Conservation (phyloP, 2,797 vertebrate species). For the Coregonus suidteri region DNA sequence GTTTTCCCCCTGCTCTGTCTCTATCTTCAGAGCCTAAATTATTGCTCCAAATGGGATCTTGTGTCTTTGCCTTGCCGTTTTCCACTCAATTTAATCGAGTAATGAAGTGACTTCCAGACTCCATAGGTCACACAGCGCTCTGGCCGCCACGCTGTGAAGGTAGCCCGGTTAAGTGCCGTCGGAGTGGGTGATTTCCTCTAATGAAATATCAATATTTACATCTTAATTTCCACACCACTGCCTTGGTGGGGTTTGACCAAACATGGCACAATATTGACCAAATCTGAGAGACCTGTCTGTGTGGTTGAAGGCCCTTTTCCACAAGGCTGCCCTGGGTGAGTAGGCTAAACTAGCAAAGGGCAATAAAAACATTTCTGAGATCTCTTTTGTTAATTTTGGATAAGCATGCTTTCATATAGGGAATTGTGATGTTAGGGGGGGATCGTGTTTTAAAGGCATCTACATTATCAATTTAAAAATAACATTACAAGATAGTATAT, state of each 20-base stretch:
- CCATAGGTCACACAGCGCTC: conserved; percentile 73
- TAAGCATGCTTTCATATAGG: neutral
- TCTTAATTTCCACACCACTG: conserved; percentile 81
- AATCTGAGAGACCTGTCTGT: conserved; percentile 68
- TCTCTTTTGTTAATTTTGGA: neutral
- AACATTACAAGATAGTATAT: neutral
- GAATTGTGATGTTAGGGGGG: neutral
- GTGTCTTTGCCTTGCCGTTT: conserved; percentile 78
- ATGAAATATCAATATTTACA: conserved; percentile 87
- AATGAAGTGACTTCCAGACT: conserved; percentile 84
- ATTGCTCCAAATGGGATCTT: conserved; percentile 82
- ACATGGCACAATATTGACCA: conserved; percentile 82
- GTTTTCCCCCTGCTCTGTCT: conserved; percentile 53
- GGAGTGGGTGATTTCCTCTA: conserved; percentile 79
- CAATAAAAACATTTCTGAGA: neutral
- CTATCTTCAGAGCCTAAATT: conserved; percentile 78
- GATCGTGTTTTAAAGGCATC: neutral
- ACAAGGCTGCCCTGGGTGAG: conserved; percentile 62
- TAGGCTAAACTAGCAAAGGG: conserved; percentile 18
- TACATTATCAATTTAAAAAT: neutral
- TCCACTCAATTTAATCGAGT: conserved; percentile 86
- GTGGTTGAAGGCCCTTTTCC: conserved; percentile 65
- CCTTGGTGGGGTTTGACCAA: conserved; percentile 75
- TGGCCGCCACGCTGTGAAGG: conserved; percentile 67
- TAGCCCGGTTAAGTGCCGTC: conserved; percentile 76